Evolutionary conservation across 2,888 invertebrate species (phyloP), one percentile per base, ranked within the genome.

Genomic region (Andrena bucephala): DNA sequence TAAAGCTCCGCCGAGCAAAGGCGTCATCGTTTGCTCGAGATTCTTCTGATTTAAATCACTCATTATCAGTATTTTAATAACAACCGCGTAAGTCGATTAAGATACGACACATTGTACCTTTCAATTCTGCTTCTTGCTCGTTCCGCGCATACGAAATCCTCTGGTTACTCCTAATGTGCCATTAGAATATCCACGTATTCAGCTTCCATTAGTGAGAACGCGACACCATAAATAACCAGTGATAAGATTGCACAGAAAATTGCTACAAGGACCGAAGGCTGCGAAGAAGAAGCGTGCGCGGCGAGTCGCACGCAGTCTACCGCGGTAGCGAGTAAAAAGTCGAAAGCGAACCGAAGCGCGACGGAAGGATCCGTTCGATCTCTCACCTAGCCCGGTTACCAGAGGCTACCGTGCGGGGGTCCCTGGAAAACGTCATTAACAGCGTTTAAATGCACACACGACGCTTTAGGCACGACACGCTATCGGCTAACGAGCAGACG

Each of bases 401-500:
- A n/a, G 59, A 42, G 24, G 59, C 33, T 74, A 33, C 31, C 48
- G 10, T 3, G 16, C n/a, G 10, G 66, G n/a, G 75, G 62, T 72
- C 84, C 67, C 81, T 54, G 82, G 76, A 84, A 88, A 88, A 85
- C 88, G 85, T 88, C 88, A 89, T 91, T 90, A 91, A 90, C 90
- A 87, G 86, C 86, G 88, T 91, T 91, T 89, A 89, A 90, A 89
- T 87, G 87, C 84, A 71, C 84, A 73, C 84, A 80, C 77, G 85
- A 86, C 78, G 87, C 83, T 78, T 80, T 71, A 81, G 83, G 67
- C 87, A 80, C 72, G 86, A 79, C 88, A 85, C 85, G 84, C 85
- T 85, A 83, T 86, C 83, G 86, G 83, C 86, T 90, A 91, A 90
- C 90, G 90, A 90, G 87, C 81, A 86, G 86, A 81, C 84, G 84